Evolutionary conservation across 2,797 vertebrate genomes (phyloP), one percentile per base, ranked within the genome.

Genomic region (Cottoperca gobio): DNA sequence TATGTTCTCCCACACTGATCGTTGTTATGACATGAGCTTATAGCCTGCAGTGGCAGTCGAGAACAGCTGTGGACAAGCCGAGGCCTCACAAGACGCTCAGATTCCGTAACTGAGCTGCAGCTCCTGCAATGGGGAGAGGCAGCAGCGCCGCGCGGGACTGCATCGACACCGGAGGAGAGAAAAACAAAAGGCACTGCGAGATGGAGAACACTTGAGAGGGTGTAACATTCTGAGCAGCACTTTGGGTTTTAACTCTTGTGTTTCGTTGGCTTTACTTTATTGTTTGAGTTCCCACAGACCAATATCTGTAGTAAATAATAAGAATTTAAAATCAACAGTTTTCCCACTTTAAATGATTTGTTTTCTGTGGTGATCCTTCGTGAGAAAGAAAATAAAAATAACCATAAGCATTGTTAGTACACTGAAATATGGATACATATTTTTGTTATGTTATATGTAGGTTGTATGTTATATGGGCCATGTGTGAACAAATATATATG

Each of bases 1-100:
- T 62, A 26, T 6, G 46, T 81, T 70, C 40, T 52, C 73, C 78
- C 70, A 74, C 42, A 24, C 79, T 62, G 64, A 71, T 81, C 73
- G 53, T 59, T 89, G 89, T 90, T 89, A 79, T 90, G 91, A 91
- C 86, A 87, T 70, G 69, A 85, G 78, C 79, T 82, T 79, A 69
- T 61, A 78, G 78, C 65, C 80, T 68, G 82, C 79, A 73, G 81
- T 79, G 77, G 78, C 79, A 83, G 74, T 48, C 78, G 69, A 66
- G 78, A 91, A 84, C 81, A 91, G 88, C 89, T 92, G 90, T 78
- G 79, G 76, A 84, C 78, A 21, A 66, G 87, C 78, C 66, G 7
- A 77, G 82, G 87, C 88, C 92, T 70, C 90, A 87, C 85, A 89
- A 85, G 87, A 79, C 45, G 84, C 24, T 71, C 52, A 26, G 49